Conservation (phyloP, 2,113 vertebrate species). For the Cinclus cinclus region DNA sequence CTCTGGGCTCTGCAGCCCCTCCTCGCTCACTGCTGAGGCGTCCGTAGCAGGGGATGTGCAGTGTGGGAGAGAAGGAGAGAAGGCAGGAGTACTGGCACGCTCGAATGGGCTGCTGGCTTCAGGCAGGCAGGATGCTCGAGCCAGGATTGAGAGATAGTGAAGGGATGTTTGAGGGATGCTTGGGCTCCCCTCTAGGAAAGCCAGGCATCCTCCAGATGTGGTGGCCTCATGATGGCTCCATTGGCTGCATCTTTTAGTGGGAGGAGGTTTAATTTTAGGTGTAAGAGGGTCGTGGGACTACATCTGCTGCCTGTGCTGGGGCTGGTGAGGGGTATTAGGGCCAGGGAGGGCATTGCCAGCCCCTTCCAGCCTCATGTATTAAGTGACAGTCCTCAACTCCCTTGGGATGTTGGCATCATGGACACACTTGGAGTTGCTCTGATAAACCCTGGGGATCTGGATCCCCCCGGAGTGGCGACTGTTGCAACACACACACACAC, state of each 20-base stretch:
- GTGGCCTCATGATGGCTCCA: neutral
- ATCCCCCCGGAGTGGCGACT: neutral
- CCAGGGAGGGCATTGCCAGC: neutral
- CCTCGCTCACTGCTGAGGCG: accelerated
- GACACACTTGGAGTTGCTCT: neutral
- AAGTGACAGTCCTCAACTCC: neutral
- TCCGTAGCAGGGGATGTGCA: accelerated
- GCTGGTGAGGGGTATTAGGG: neutral
- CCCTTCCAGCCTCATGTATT: neutral
- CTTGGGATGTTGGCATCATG: neutral
- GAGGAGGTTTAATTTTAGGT: neutral
- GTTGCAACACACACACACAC: neutral
- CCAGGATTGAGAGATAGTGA: neutral
- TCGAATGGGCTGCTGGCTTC: accelerated
- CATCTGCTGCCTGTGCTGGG: neutral
- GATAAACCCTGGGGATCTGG: neutral
- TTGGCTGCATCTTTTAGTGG: neutral
- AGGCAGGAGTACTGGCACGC: neutral
- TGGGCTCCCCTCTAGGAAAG: neutral
- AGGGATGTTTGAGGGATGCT: neutral
- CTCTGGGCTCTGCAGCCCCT: neutral
- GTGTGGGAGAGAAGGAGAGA: accelerated
- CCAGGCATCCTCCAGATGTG: neutral
- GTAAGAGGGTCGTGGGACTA: neutral
- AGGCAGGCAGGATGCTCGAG: neutral